Base-by-base conservation (phyloP, 2,113 vertebrate species). In the Pardalotus punctatus region DNA sequence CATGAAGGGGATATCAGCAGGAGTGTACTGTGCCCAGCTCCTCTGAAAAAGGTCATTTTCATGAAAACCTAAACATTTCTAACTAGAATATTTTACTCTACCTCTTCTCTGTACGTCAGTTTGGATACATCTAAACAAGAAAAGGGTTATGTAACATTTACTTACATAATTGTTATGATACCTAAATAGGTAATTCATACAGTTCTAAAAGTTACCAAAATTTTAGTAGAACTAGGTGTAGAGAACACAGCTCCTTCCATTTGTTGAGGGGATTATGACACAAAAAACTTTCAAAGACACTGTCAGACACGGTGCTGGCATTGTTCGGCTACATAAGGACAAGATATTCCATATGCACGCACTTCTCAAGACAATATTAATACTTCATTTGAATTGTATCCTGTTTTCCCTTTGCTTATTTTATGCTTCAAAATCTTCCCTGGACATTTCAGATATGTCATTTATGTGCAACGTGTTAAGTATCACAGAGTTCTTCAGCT, bases 1-100 rank as follows among this genome's bases (percentile, higher is more conserved):
- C 27, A 29, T 3, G 17, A 28, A 61, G 27, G 0, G 12, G 19
- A 0, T 14, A 12, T 3, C 92, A 61, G 88, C 13, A 0, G 62
- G 29, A 60, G 18, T 12, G 14, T 0, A 2, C 35, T 4, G 35
- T 0, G 33, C 54, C 17, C 24, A 0, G 77, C 42, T 47, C 33
- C 65, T 19, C 86, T 12, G 31, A 18, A 19, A 69, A 42, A 28
- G 10, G 31, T 5, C 18, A 7, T 16, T 71, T 64, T 18, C 9
- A 25, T 3, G 11, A 40, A 27, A 83, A 77, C 5, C 43, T 4
- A 47, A 35, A 7, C 4, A 45, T 33, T 61, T 54, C 38, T 10
- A 24, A 38, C 29, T 9, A 35, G 25, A 54, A 2, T 42, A 38
- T 80, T 54, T 78, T 17, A 81, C 8, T 61, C 29, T 50, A 19